A percentile compares a stretch with the other conserved stretches of the same genome.
phyloP scores from a whole-genome alignment of 2,888 invertebrate species.

The Anaspis maculata region DNA sequence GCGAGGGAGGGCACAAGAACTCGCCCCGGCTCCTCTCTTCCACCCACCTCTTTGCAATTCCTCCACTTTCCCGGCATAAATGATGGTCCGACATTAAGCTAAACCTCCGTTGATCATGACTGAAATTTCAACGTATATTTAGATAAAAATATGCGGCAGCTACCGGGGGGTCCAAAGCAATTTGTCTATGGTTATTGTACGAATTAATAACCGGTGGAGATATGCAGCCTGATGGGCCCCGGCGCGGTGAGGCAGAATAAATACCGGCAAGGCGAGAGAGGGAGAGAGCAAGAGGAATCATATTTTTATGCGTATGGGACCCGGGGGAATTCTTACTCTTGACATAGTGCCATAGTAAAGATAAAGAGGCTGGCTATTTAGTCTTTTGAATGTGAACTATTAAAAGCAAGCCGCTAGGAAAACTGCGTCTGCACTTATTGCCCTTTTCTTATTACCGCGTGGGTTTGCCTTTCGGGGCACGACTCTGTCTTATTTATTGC shows the following conservation, averaged over 20 bases:
- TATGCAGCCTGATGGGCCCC: constrained; percentile 20
- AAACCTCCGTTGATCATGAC: constrained; percentile 12
- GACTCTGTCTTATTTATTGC: constrained; percentile 14
- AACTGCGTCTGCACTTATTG: too few species aligned
- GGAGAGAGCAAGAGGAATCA: too few species aligned
- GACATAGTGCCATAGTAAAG: constrained; percentile 16
- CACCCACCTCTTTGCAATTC: too few species aligned
- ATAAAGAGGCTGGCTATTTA: too few species aligned
- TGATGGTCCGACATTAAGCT: constrained; percentile 8
- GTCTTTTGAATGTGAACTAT: too few species aligned
- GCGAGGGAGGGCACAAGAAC: too few species aligned
- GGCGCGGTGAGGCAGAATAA: constrained; percentile 14
- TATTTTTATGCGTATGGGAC: constrained; percentile 20
- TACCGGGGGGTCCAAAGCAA: constrained; percentile 14
- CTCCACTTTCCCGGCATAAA: constrained; percentile 7
- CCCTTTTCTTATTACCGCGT: too few species aligned
- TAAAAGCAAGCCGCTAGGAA: too few species aligned
- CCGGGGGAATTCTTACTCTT: constrained; percentile 17
- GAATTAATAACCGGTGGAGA: constrained; percentile 23
- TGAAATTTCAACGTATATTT: constrained; percentile 10
- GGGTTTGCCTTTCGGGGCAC: too few species aligned
- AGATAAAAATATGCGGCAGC: constrained; percentile 13
- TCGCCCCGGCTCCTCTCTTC: too few species aligned
- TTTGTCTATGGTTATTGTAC: constrained; percentile 21
- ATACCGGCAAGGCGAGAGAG: too few species aligned